Percentiles rank a stretch among this genome's conserved stretches.
Conservation (phyloP, 2,888 invertebrate species). For the Lacanobia wlatinum region DNA sequence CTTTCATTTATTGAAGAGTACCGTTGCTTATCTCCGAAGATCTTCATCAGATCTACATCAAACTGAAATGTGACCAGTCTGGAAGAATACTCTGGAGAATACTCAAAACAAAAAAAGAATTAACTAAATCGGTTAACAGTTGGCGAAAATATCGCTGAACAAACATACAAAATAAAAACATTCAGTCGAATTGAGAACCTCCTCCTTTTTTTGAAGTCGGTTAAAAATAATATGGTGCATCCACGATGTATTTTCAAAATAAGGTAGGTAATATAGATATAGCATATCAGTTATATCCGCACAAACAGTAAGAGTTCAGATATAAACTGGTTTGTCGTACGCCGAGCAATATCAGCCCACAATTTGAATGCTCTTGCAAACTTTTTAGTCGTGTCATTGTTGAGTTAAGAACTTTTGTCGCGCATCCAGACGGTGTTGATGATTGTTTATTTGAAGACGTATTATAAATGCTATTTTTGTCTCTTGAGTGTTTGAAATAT, state of each 20-base stretch:
- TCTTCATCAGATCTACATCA: too few relatives aligned
- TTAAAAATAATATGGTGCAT: too few relatives aligned
- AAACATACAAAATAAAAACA: too few relatives aligned
- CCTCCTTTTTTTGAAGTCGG: too few relatives aligned
- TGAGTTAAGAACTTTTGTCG: constrained; percentile 17
- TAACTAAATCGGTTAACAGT: too few relatives aligned
- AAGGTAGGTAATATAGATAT: constrained; percentile 17
- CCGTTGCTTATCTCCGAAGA: too few relatives aligned
- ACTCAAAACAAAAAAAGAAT: too few relatives aligned
- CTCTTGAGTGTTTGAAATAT: not conserved
- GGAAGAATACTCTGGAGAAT: too few relatives aligned
- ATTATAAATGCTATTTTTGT: not conserved
- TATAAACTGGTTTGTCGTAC: constrained; percentile 49
- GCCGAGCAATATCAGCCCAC: constrained; percentile 41
- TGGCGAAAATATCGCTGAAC: too few relatives aligned
- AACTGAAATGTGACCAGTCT: too few relatives aligned
- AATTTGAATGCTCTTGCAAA: constrained; percentile 46
- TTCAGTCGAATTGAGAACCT: too few relatives aligned
- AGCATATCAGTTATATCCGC: constrained; percentile 29
- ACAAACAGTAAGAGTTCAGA: constrained; percentile 40
- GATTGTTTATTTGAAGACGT: constrained; percentile 19
- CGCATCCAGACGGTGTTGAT: constrained; percentile 3
- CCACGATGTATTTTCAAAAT: constrained; percentile 7
- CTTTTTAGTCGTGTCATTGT: constrained; percentile 33
- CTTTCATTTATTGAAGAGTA: too few relatives aligned